phyloP scores from a whole-genome alignment of 2,888 invertebrate species.

The Nymphalis polychloros region DNA sequence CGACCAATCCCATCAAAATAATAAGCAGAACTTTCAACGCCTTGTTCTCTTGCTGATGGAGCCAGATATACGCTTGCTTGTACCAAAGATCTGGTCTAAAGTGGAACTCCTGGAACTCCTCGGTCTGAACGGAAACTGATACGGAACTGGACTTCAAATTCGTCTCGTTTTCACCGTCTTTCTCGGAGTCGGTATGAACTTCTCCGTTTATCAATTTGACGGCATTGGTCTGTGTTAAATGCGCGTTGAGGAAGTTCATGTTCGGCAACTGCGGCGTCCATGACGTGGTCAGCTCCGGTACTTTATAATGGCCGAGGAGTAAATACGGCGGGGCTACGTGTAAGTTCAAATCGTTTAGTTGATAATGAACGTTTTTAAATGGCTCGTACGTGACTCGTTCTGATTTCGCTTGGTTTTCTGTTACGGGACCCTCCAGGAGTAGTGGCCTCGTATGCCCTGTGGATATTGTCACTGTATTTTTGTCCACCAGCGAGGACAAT shows the following conservation, averaged over 20 bases:
- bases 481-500: conserved; percentile 94
- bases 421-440: conserved; percentile 87
- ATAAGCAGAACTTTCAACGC: conserved; percentile 86
- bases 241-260: conserved; percentile 56
- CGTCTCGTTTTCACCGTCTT: conserved; percentile 71
- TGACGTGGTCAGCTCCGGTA: conserved; percentile 82
- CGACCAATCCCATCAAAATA: conserved; percentile 84
- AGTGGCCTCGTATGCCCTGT: conserved; percentile 86
- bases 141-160: conserved; percentile 68
- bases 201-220: conserved; percentile 70
- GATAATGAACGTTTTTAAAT: conserved; percentile 74
- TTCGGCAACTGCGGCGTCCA: conserved; percentile 73
- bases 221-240: conserved; percentile 52
- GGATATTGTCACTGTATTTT: conserved; percentile 91
- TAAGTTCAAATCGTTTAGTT: conserved; percentile 68
- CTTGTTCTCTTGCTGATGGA: conserved; percentile 89
- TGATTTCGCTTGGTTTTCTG: conserved; percentile 50
- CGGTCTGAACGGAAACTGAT: conserved; percentile 83
- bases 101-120: conserved; percentile 71
- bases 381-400: conserved; percentile 71
- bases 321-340: conserved; percentile 74
- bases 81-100: conserved; percentile 70
- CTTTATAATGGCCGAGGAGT: conserved; percentile 86
- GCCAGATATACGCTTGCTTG: conserved; percentile 80
- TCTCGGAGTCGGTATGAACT: conserved; percentile 59